A percentile compares a stretch with the other conserved stretches of the same genome.
phyloP scores from a whole-genome alignment of 2,113 vertebrate species.

The Centropus bengalensis region DNA sequence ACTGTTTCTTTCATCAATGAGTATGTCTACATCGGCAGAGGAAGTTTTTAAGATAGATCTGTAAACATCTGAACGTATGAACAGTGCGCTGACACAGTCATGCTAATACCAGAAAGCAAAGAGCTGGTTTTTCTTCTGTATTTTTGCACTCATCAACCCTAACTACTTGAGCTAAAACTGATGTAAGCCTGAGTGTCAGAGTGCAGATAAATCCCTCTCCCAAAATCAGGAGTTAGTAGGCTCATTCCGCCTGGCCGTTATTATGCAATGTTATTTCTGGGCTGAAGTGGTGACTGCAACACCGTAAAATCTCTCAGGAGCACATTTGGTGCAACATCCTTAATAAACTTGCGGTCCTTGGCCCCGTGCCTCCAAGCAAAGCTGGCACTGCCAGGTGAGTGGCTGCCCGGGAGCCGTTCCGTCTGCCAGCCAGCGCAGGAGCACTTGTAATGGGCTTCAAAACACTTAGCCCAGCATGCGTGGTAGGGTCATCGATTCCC shows the following conservation, averaged over 20 bases:
- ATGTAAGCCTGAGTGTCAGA: background rate
- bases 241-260: background rate
- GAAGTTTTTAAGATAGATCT: background rate
- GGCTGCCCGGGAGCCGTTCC: background rate
- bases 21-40: background rate
- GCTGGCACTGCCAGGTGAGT: background rate
- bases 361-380: background rate
- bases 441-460: background rate
- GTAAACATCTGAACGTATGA: background rate
- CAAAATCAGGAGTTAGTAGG: background rate
- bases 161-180: background rate
- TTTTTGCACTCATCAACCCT: background rate
- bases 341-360: background rate
- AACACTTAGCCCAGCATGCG: slow-evolving; percentile 2
- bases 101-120: background rate
- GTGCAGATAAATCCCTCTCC: background rate
- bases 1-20: background rate
- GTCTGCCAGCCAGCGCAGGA: background rate
- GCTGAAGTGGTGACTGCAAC: background rate
- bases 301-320: background rate
- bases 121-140: background rate
- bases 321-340: background rate
- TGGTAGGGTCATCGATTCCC: background rate
- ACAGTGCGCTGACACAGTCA: background rate
- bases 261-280: background rate